A percentile compares a stretch with the other conserved stretches of the same genome.
Conservation (phyloP, 37 sponge, comb jelly and placozoan species). For the Aplysina aerophoba region DNA sequence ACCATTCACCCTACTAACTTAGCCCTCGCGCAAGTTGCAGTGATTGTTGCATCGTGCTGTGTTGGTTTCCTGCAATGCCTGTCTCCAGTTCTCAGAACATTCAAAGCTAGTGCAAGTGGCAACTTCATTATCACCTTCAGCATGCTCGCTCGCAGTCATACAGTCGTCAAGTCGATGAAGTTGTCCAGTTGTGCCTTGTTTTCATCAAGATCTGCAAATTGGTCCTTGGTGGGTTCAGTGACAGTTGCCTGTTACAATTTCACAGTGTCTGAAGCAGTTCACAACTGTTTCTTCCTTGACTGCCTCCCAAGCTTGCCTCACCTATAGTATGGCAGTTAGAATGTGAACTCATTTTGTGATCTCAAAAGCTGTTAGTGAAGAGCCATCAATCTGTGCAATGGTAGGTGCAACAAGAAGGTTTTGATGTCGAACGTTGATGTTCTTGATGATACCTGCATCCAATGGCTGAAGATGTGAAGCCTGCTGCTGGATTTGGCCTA, state of each 20-base stretch:
- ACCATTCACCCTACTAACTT: no score
- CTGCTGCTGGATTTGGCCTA: no score
- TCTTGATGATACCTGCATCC: no score
- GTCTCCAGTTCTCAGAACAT: no score
- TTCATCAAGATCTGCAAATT: constrained; percentile 27
- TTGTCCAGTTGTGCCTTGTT: constrained; percentile 6
- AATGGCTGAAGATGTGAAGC: no score
- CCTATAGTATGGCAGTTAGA: constrained; percentile 36
- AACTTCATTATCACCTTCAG: no score
- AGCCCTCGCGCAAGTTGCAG: no score
- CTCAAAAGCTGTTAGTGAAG: constrained; percentile 30
- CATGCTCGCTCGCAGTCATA: no score
- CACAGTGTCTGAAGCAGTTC: constrained; percentile 34
- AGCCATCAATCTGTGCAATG: constrained; percentile 36
- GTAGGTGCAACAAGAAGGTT: constrained; percentile 13
- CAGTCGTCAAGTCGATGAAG: no score
- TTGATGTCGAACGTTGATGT: constrained; percentile 18
- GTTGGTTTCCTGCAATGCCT: no score
- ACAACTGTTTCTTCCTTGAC: constrained; percentile 29
- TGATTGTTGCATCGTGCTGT: no score
- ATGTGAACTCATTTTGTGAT: constrained; percentile 20
- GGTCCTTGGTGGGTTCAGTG: neutral
- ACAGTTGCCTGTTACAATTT: constrained; percentile 10
- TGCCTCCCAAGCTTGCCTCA: constrained; percentile 35
- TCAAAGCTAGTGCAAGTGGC: no score